Conservation (phyloP, 2,113 vertebrate genomes). For the Corapipo altera region DNA sequence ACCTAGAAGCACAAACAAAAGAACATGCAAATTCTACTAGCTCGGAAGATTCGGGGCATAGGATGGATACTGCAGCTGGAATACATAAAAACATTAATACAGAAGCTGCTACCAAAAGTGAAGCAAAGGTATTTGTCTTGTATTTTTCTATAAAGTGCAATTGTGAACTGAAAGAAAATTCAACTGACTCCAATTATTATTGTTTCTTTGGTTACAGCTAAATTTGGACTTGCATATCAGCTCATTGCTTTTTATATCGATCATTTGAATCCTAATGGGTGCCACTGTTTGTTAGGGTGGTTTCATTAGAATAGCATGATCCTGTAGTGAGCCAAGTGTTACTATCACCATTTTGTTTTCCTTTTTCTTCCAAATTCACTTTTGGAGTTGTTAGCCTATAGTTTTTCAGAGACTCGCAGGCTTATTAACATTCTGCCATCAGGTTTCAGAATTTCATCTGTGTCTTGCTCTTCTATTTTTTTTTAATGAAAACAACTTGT, state of each 20-base stretch:
- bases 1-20: conserved; percentile 73
- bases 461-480: not conserved
- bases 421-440: not conserved
- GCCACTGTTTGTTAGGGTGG: not conserved
- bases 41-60: conserved; percentile 39
- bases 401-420: not conserved
- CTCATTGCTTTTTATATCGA: not conserved
- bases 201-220: not conserved
- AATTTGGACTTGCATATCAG: not conserved
- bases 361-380: not conserved
- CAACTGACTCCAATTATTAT: not conserved
- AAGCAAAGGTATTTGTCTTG: conserved; percentile 47
- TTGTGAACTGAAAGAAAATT: not conserved
- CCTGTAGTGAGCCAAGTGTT: not conserved
- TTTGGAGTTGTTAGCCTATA: not conserved
- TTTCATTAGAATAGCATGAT: not conserved
- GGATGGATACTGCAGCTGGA: conserved; percentile 14
- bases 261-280: not conserved
- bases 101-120: not conserved
- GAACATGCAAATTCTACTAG: conserved; percentile 35
- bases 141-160: not conserved
- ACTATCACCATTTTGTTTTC: not conserved
- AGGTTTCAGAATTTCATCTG: not conserved
- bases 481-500: not conserved
- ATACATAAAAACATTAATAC: conserved; percentile 5